These are phyloP conservation scores for Drosophila mimica DNA, from an alignment of 2,888 invertebrate species.

Conservation along the genomic window DNA sequence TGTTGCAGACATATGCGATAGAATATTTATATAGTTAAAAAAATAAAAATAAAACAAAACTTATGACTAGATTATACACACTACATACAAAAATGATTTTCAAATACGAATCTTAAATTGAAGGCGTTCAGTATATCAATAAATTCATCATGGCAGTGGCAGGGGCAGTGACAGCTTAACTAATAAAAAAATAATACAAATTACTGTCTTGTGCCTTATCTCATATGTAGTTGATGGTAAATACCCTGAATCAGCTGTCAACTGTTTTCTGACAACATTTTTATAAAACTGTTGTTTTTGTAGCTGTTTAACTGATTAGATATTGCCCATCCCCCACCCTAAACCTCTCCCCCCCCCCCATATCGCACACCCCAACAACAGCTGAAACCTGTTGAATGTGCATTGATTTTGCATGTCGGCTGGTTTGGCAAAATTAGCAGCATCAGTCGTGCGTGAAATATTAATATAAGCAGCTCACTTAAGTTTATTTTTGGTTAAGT, in stretches of 20 bases:
- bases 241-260: conserved; percentile 17
- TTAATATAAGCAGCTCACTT: background rate
- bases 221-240: background rate
- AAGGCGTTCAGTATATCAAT: background rate
- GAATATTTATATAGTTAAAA: background rate
- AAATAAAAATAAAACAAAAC: background rate
- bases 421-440: conserved; percentile 10
- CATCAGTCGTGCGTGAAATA: conserved; percentile 40
- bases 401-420: conserved; percentile 14
- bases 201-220: conserved; percentile 30
- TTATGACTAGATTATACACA: background rate
- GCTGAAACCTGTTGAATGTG: background rate
- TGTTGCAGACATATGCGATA: background rate
- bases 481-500: conserved; percentile 1
- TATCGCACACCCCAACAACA: no score
- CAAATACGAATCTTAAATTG: background rate
- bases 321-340: background rate
- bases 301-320: conserved; percentile 21
- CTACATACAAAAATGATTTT: background rate
- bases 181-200: background rate
- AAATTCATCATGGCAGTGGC: background rate
- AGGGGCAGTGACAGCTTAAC: background rate
- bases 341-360: no score
- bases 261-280: conserved; percentile 9
- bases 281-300: background rate